Percentiles rank a stretch among this genome's conserved stretches.
Conservation (phyloP, 2,888 invertebrate genomes). For the Limnephilus auricula region DNA sequence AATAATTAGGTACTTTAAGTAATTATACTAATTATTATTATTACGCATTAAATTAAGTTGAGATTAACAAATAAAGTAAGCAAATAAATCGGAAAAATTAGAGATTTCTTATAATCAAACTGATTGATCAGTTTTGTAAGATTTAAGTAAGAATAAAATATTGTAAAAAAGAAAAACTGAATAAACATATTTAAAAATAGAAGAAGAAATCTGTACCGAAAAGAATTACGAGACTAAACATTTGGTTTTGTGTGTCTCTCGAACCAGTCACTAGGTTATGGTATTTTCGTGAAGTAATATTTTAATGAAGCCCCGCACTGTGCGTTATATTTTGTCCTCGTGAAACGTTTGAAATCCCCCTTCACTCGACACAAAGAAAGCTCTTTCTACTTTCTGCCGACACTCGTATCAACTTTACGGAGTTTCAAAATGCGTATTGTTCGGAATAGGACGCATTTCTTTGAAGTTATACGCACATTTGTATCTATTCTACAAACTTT, state of each 20-base stretch:
- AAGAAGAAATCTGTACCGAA: slow-evolving; percentile 30
- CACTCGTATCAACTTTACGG: slow-evolving; percentile 24
- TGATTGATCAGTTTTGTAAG: no score
- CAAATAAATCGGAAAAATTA: no score
- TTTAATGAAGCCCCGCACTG: slow-evolving; percentile 57
- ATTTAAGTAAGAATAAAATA: no score
- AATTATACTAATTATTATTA: no score
- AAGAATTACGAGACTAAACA: slow-evolving; percentile 63
- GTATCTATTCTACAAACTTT: neutral
- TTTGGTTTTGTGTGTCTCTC: slow-evolving; percentile 53
- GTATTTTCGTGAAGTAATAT: slow-evolving; percentile 62
- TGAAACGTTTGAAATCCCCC: slow-evolving; percentile 45
- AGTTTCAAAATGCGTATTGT: slow-evolving; percentile 32
- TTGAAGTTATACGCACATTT: neutral
- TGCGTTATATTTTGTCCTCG: slow-evolving; percentile 26
- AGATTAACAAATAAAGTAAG: no score
- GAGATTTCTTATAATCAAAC: no score
- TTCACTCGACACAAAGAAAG: neutral
- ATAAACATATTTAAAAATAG: no score
- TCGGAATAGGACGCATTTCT: neutral
- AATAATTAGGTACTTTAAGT: no score
- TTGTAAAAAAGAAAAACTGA: no score
- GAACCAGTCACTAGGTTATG: neutral
- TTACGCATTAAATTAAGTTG: no score
- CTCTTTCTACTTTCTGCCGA: slow-evolving; percentile 13